Conservation (phyloP, 1,140 invertebrate genomes). For the Steinernema feltiae region DNA sequence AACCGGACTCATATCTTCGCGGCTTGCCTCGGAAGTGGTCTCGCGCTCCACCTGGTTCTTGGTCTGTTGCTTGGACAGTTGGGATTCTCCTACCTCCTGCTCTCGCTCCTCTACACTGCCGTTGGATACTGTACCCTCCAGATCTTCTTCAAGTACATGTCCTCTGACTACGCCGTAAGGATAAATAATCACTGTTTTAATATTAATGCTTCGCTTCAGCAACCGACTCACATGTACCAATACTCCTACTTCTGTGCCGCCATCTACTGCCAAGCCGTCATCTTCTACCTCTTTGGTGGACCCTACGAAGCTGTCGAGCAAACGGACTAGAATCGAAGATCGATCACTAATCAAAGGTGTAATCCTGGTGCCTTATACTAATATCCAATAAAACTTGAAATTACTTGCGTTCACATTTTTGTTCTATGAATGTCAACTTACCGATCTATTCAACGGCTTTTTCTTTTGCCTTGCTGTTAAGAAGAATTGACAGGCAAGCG, state of each 20-base stretch:
- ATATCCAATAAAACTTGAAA: background rate
- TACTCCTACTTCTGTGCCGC: background rate
- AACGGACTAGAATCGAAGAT: background rate
- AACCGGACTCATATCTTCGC: background rate
- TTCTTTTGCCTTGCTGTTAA: too few species aligned
- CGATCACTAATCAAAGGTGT: background rate
- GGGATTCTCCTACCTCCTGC: background rate
- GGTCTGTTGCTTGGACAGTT: background rate
- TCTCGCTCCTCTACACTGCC: background rate
- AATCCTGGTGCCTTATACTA: background rate
- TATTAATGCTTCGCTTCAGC: background rate
- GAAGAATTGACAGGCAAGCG: too few species aligned
- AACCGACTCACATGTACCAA: background rate
- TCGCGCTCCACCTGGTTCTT: background rate
- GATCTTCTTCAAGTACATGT: slow-evolving; percentile 2
- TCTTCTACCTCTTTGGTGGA: slow-evolving; percentile 5
- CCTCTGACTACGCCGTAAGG: background rate
- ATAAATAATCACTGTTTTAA: background rate
- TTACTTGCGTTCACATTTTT: too few species aligned
- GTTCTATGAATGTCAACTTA: too few species aligned
- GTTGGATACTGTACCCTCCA: background rate
- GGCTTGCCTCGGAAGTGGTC: background rate
- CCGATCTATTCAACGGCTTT: too few species aligned
- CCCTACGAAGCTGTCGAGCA: background rate
- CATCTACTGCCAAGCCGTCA: background rate